Evolutionary conservation across 2,888 invertebrate species (phyloP), one percentile per base, ranked within the genome.

Genomic region (Drosophila kuntzei): DNA sequence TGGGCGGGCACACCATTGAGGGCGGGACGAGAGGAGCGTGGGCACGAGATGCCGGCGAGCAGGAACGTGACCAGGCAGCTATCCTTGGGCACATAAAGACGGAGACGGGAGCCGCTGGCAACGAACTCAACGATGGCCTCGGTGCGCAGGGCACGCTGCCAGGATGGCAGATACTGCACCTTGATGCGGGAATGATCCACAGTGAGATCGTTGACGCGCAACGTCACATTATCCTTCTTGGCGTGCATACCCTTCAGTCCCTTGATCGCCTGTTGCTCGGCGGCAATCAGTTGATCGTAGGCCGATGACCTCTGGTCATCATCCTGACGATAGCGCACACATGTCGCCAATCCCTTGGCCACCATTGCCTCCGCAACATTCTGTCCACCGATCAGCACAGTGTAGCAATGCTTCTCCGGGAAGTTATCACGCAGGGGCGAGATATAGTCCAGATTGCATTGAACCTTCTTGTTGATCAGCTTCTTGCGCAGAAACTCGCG

Each of bases 91-190:
- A 99, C 95, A 93, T 96, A 99, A 8, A 99, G 92, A 75, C 99
- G 95, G 89, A 99, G 93, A 46, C 99, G 95, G 0, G 99, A 98
- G 16, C 99, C 99, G 90, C 98, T 98, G 0, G 98, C 97, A 1
- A 99, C 98, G 91, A 98, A 99, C 91, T 99, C 99, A 3, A 99
- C 98, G 12, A 97, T 95, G 4, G 96, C 99, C 90, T 98, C 98
- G 47, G 96, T 96, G 76, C 96, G 95, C 64, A 97, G 95, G 8
- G 97, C 97, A 82, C 99, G 94, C 92, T 98, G 97, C 89, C 99
- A 94, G 90, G 98, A 97, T 46, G 98, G 97, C 90, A 99, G 94
- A 93, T 98, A 98, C 90, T 98, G 97, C 92, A 97, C 95, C 94
- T 41, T 96, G 94, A 93, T 98, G 95, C 95, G 95, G 90, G 80